A percentile compares a stretch with the other conserved stretches of the same genome.
phyloP scores from a whole-genome alignment of 2,113 vertebrate genomes.

The Indicator indicator region DNA sequence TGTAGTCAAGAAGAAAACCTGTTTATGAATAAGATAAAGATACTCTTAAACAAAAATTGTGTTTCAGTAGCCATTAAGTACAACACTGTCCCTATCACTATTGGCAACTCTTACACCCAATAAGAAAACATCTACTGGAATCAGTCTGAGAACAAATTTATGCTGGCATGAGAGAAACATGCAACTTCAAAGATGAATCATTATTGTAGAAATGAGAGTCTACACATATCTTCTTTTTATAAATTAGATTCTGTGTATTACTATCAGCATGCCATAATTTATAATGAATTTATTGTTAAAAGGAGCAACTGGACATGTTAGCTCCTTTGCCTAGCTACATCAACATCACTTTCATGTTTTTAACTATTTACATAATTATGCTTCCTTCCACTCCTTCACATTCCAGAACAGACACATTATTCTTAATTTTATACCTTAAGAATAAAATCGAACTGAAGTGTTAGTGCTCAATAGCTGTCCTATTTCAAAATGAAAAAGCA shows the following conservation, averaged over 20 bases:
- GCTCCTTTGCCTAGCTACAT: not conserved
- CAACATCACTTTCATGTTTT: not conserved
- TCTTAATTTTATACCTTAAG: not conserved
- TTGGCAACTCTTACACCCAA: not conserved
- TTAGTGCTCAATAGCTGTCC: not conserved
- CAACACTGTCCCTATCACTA: not conserved
- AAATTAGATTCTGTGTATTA: not conserved
- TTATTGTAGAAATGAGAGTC: not conserved
- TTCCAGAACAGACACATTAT: not conserved
- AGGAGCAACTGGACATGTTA: not conserved
- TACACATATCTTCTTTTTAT: not conserved
- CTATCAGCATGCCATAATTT: not conserved
- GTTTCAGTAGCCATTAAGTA: not conserved
- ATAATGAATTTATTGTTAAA: not conserved
- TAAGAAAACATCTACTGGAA: not conserved
- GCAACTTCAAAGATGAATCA: not conserved
- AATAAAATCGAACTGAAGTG: not conserved
- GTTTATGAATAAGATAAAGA: not conserved
- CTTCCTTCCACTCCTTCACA: not conserved
- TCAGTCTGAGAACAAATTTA: not conserved
- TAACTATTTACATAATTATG: not conserved
- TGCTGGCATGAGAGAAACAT: not conserved
- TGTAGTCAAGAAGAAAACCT: not conserved
- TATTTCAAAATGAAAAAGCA: not conserved
- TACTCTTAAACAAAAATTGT: not conserved